Conservation (phyloP, 2,888 invertebrate genomes). For the Thereva unica region DNA sequence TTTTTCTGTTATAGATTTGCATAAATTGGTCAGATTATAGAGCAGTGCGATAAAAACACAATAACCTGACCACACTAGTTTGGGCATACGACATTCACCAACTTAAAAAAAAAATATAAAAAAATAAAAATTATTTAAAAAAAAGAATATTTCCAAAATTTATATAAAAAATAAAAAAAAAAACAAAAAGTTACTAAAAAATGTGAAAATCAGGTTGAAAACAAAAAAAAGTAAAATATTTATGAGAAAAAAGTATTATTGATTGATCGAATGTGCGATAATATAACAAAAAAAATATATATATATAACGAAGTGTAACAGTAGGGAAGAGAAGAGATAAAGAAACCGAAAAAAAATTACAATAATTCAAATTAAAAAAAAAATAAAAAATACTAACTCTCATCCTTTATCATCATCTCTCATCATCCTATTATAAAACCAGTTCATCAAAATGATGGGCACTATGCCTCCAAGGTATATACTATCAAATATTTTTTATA, state of each 20-base stretch:
- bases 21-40: conserved; percentile 48
- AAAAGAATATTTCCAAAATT: conserved; percentile 34
- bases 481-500: conserved; percentile 22
- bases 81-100: conserved; percentile 59
- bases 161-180: conserved; percentile 38
- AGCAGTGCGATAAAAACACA: conserved; percentile 44
- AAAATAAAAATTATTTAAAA: conserved; percentile 40
- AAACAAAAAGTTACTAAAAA: conserved; percentile 40
- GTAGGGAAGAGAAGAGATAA: conserved; percentile 32
- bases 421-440: conserved; percentile 41
- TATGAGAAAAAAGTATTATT: conserved; percentile 4
- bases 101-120: conserved; percentile 41
- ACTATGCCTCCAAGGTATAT: conserved; percentile 60
- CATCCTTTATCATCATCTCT: conserved; percentile 40
- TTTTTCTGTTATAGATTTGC: conserved; percentile 48
- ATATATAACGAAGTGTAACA: conserved; percentile 32
- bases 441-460: conserved; percentile 58
- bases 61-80: conserved; percentile 46
- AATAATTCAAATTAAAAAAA: conserved; percentile 16
- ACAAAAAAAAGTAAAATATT: conserved; percentile 10
- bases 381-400: conserved; percentile 29
- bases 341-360: conserved; percentile 23
- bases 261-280: conserved; percentile 10
- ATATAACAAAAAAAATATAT: conserved; percentile 15
- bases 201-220: conserved; percentile 41